Percentiles rank a stretch among this genome's conserved stretches.
These are phyloP conservation scores for Machaerirhynchus nigripectus DNA, from an alignment of 2,113 vertebrate genomes.

Conservation along the genomic window DNA sequence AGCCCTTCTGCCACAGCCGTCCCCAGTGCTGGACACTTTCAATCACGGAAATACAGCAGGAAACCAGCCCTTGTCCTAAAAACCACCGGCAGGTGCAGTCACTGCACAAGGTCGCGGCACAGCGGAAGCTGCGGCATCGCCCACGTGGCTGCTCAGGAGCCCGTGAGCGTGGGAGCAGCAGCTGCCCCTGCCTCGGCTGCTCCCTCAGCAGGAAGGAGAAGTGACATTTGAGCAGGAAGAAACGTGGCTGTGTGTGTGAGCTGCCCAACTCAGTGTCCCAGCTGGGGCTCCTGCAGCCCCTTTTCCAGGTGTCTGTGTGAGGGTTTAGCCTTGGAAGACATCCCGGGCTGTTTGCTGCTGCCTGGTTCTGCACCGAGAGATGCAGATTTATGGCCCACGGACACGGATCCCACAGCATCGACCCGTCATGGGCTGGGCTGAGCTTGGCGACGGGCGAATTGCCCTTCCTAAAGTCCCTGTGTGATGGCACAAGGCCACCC, in stretches of 20 bases:
- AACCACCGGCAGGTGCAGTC: fast-evolving
- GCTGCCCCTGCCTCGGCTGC: not conserved
- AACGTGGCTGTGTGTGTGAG: fast-evolving
- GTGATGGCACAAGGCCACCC: not conserved
- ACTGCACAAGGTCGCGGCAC: fast-evolving
- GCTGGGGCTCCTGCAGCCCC: not conserved
- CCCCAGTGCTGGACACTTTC: not conserved
- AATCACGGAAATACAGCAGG: not conserved
- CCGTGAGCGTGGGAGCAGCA: not conserved
- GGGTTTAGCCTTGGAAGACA: not conserved
- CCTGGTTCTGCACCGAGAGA: not conserved
- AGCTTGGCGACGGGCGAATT: not conserved
- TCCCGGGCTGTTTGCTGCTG: not conserved
- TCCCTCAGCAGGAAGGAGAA: not conserved
- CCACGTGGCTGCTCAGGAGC: not conserved
- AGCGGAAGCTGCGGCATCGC: not conserved
- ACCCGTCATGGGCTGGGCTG: not conserved
- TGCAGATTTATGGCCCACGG: not conserved
- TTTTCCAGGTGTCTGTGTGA: not conserved
- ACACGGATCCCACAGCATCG: not conserved
- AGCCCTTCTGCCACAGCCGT: not conserved
- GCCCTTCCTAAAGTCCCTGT: not conserved
- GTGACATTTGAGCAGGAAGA: not conserved
- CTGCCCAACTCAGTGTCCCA: not conserved
- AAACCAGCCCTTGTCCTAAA: not conserved